Conservation (phyloP, 2,113 vertebrate species). For the Asarcornis scutulata region DNA sequence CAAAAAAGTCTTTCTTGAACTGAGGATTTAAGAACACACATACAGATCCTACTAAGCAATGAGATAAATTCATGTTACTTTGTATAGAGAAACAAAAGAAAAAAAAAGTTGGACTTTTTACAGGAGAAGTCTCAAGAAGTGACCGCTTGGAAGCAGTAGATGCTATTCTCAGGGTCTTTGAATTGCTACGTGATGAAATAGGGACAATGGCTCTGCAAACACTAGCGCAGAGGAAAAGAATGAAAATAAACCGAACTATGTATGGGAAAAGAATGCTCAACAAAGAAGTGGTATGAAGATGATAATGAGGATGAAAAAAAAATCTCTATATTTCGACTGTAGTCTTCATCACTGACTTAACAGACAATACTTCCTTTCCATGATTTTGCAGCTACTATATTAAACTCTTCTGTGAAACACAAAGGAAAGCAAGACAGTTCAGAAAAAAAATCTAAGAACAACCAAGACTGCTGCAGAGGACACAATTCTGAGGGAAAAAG, state of each 20-base stretch:
- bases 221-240: neutral
- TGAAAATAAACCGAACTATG: neutral
- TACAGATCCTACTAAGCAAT: neutral
- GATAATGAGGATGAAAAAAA: neutral
- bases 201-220: neutral
- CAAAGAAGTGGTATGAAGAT: neutral
- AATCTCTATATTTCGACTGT: neutral
- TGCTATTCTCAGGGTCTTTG: neutral
- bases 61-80: neutral
- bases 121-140: neutral
- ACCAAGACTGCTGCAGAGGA: neutral
- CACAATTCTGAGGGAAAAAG: neutral
- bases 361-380: neutral
- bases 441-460: neutral
- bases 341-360: neutral
- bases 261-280: neutral
- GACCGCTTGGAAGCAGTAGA: accelerated
- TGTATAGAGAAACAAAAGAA: neutral
- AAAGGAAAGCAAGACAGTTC: neutral
- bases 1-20: neutral
- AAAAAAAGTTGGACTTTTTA: neutral
- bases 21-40: neutral
- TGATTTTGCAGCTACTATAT: neutral
- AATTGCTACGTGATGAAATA: neutral
- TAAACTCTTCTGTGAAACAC: neutral